Percentiles rank a stretch among this genome's conserved stretches.
phyloP scores from a whole-genome alignment of 2,888 invertebrate genomes.

The Formica aserva region DNA sequence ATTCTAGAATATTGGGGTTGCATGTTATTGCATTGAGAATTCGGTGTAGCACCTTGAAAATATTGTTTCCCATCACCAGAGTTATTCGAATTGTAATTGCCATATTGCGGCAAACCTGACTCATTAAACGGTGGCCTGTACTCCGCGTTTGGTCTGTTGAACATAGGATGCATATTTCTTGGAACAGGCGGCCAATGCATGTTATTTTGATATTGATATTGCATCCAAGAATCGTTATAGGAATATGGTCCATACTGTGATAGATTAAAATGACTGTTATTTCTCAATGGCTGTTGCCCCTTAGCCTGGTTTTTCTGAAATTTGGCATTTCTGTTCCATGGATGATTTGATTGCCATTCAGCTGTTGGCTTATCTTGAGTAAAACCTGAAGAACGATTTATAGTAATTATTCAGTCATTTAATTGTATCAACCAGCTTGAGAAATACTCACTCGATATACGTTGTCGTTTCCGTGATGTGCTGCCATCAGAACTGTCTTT shows the following conservation, averaged over 20 bases:
- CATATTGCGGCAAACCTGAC: neutral
- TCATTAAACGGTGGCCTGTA: constrained; percentile 38
- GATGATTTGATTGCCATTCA: constrained; percentile 80
- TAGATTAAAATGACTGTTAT: constrained; percentile 13
- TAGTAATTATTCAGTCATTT: constrained; percentile 3
- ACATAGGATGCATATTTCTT: constrained; percentile 20
- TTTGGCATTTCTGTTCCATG: constrained; percentile 76
- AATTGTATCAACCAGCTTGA: neutral
- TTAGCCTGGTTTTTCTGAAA: neutral
- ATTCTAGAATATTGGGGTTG: constrained; percentile 42
- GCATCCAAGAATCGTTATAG: constrained; percentile 67
- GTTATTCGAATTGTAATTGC: constrained; percentile 45
- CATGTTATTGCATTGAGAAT: constrained; percentile 38
- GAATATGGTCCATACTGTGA: constrained; percentile 47
- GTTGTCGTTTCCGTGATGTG: constrained; percentile 71
- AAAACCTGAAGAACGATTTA: constrained; percentile 8
- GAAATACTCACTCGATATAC: constrained; percentile 61
- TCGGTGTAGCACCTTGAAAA: constrained; percentile 30
- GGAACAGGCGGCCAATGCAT: constrained; percentile 16
- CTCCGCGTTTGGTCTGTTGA: constrained; percentile 23
- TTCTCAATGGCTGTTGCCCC: constrained; percentile 52
- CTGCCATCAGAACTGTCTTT: constrained; percentile 54
- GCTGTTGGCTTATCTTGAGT: constrained; percentile 25
- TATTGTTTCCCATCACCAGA: constrained; percentile 35
- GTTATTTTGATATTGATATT: constrained; percentile 57